phyloP scores from a whole-genome alignment of 2,797 vertebrate genomes.

The Bovichtus diacanthus region DNA sequence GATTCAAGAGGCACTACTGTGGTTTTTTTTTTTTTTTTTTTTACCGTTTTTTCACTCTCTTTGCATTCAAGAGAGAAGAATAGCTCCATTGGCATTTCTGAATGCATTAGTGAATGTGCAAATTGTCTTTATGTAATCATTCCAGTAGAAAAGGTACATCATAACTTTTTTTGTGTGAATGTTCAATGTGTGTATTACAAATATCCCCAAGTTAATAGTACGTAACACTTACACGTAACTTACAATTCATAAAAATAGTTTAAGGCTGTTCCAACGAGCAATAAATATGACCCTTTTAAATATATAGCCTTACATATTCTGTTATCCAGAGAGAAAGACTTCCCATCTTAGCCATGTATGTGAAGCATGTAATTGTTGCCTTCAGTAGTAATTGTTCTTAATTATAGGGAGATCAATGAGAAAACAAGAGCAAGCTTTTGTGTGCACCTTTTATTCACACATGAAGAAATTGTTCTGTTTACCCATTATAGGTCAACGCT shows the following conservation, averaged over 20 bases:
- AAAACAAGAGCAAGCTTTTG: constrained; percentile 6
- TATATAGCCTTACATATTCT: constrained; percentile 24
- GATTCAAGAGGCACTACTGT: constrained; percentile 55
- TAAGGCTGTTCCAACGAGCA: constrained; percentile 7
- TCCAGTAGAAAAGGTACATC: constrained; percentile 30
- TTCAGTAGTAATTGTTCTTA: constrained; percentile 4
- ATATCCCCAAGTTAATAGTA: background rate
- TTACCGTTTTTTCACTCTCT: constrained; percentile 41
- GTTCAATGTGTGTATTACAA: background rate
- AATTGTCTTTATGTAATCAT: constrained; percentile 50
- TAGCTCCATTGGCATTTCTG: constrained; percentile 24
- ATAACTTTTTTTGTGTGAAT: constrained; percentile 17
- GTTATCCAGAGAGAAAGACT: background rate
- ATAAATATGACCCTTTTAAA: constrained; percentile 33
- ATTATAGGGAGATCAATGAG: constrained; percentile 4
- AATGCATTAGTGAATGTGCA: constrained; percentile 46
- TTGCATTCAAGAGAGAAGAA: constrained; percentile 49
- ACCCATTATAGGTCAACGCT: constrained; percentile 6
- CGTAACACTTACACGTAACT: constrained; percentile 5
- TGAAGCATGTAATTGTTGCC: constrained; percentile 5
- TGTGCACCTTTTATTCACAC: constrained; percentile 9
- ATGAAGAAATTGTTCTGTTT: background rate
- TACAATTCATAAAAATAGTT: constrained; percentile 1
- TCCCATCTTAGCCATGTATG: background rate
- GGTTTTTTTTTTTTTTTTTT: constrained; percentile 21